Conservation (phyloP, 30 jellyfish, hydroid and myxozoan species). For the Aurelia aurita complex sp. Pacific region DNA sequence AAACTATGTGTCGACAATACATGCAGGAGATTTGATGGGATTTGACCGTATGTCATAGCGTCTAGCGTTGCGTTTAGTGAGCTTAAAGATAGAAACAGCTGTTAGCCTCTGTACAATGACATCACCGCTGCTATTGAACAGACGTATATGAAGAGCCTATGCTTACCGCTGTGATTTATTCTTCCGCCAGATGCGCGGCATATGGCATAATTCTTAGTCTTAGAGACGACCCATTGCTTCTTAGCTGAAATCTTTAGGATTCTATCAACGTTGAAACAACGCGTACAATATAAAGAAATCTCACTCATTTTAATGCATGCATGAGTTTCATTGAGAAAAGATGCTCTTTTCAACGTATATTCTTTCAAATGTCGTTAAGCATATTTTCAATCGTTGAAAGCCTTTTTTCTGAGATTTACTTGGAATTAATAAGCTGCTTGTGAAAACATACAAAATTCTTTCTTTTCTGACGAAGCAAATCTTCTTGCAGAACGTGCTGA, state of each 20-base stretch:
- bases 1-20: too few species aligned
- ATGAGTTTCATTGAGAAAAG: too few species aligned
- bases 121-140: not conserved
- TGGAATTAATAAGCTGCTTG: too few species aligned
- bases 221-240: not conserved
- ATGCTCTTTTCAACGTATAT: too few species aligned
- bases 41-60: not conserved
- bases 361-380: too few species aligned
- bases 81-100: constrained; percentile 1
- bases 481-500: too few species aligned
- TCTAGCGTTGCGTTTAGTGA: constrained; percentile 1
- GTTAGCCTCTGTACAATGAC: constrained; percentile 17
- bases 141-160: not conserved
- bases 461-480: too few species aligned
- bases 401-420: too few species aligned
- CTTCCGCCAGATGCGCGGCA: constrained; percentile 23
- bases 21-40: not conserved
- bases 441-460: too few species aligned
- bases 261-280: not conserved
- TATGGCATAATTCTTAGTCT: constrained; percentile 4
- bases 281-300: too few species aligned
- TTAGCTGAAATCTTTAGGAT: constrained; percentile 1
- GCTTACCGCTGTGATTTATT: constrained; percentile 38
- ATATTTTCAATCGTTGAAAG: too few species aligned
- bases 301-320: too few species aligned